Evolutionary conservation across 2,888 invertebrate species (phyloP), one percentile per base, ranked within the genome.

Genomic region (Epirrhoe tristata): DNA sequence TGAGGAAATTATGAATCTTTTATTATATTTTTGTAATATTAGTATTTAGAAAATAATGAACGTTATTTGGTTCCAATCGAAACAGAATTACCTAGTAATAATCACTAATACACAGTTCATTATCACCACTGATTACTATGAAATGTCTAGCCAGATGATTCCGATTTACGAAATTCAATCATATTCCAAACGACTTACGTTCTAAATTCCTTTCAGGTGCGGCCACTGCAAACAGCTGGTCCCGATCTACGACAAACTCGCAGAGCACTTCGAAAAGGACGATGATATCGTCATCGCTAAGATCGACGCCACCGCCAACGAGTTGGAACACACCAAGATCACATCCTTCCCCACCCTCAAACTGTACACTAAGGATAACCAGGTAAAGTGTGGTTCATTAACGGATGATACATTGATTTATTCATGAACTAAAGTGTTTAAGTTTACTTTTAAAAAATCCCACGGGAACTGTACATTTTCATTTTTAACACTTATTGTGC

Each of bases 271-370:
- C 94, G 96, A 97, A 91, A 96, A 97, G 82, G 94, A 96, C 77
- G 95, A 95, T 6, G 96, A 96, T 73, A 94, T 99, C 70, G 95
- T 99, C 58, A 97, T 99, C 86, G 99, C 99, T 81, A 99, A 99
- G 94, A 99, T 99, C 95, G 99, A 99, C 93, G 97, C 99, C 71
- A 99, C 99, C 64, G 97, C 96, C 85, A 99, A 99, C 92, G 99
- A 99, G 94, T 93, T 99, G 77, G 98, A 98, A 83, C 98, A 98
- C 93, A 97, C 99, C 65, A 98, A 98, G 94, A 96, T 99, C 85
- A 96, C 96, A 74, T 98, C 97, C 78, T 99, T 98, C 96, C 99
- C 99, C 69, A 99, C 98, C 71, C 96, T 99, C 88, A 98, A 97
- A 83, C 94, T 98, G 81, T 99, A 98, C 95, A 97, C 97, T 79